These are phyloP conservation scores for Heliconius erato DNA, from an alignment of 2,888 invertebrate genomes.

Conservation along the genomic window DNA sequence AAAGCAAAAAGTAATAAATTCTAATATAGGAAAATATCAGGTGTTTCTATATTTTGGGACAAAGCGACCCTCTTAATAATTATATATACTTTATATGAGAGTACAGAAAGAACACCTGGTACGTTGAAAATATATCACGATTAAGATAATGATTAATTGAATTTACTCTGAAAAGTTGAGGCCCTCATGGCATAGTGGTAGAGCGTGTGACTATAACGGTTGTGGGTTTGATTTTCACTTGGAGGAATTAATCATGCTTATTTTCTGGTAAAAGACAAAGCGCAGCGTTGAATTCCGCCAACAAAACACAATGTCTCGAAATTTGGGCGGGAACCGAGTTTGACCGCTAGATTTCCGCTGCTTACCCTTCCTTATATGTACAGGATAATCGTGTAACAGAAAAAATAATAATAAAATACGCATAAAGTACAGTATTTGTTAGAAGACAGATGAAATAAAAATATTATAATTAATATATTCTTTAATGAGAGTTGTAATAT, in stretches of 20 bases:
- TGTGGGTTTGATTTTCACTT: not conserved
- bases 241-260: not conserved
- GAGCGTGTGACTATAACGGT: not conserved
- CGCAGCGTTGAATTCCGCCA: not conserved
- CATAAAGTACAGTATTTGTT: no score
- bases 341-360: not conserved
- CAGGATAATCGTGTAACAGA: no score
- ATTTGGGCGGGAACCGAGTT: not conserved
- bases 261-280: not conserved
- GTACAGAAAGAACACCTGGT: conserved; percentile 8
- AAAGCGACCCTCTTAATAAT: conserved; percentile 9
- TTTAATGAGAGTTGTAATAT: not conserved
- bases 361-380: no score
- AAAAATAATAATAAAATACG: no score
- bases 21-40: not conserved
- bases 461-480: not conserved
- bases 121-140: not conserved
- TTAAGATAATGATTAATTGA: not conserved
- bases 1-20: not conserved
- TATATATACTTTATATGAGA: conserved; percentile 6
- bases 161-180: not conserved
- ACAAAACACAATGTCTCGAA: not conserved
- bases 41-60: conserved; percentile 13
- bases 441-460: not conserved
- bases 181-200: not conserved